Evolutionary conservation across 2,113 vertebrate species (phyloP).

Genomic region (Corvus cornix): DNA sequence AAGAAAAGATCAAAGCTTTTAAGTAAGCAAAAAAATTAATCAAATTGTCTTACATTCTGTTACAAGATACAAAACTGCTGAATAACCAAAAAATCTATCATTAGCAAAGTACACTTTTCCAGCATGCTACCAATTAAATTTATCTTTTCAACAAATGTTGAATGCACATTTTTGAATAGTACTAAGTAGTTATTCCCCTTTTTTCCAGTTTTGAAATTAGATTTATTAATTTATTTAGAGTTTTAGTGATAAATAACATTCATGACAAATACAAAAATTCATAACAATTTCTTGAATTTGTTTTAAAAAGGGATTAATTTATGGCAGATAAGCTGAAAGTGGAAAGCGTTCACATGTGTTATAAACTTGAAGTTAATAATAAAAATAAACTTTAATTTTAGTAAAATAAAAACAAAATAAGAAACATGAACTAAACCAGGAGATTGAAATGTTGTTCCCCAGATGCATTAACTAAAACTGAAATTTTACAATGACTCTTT

Average conservation of each 20-base stretch:
- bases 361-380: not conserved
- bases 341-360: not conserved
- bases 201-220: not conserved
- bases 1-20: conserved; percentile 40
- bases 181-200: not conserved
- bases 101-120: not conserved
- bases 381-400: not conserved
- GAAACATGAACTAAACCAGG: not conserved
- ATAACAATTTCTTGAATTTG: not conserved
- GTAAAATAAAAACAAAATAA: not conserved
- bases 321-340: not conserved
- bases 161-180: not conserved
- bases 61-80: conserved; percentile 19
- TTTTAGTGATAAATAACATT: not conserved
- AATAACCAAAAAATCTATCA: not conserved
- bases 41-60: conserved; percentile 46
- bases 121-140: not conserved
- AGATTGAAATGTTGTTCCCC: not conserved
- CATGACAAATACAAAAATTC: not conserved
- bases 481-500: not conserved
- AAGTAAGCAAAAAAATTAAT: conserved; percentile 55
- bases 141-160: not conserved
- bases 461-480: not conserved
- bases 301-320: not conserved
- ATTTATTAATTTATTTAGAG: not conserved